Evolutionary conservation across 2,888 invertebrate genomes (phyloP), one percentile per base, ranked within the genome.

Genomic region (Drosophila algonquin): DNA sequence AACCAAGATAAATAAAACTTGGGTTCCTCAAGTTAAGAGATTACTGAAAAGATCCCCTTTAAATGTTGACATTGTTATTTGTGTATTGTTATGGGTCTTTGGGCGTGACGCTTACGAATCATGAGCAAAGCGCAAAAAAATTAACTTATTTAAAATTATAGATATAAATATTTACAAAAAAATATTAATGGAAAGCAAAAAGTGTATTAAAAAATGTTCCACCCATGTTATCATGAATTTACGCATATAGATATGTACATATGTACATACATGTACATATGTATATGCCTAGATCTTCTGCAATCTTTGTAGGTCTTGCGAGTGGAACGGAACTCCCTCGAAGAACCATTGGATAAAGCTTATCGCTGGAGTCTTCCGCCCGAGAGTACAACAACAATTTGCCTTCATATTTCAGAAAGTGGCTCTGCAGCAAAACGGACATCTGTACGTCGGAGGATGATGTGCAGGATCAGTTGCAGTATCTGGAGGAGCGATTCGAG

Each of bases 401-500:
- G 40, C 16, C 32, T 40, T 24, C 16, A 2, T 18, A 46, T 45
- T 60, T 10, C 53, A 80, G 77, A 9, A 77, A 77, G 65, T 90
- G 90, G 90, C 61, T 86, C 1, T 90, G 90, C 52, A 84, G 79
- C 18, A 75, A 77, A 3, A 77, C 79, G 1, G 86, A 90, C 65
- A 76, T 90, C 0, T 90, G 90, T 48, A 68, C 87, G 16, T 30
- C 75, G 2, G 91, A 90, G 27, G 57, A 52, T 21, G 65, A 75
- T 1, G 18, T 58, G 18, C 12, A n/a, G 8, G 21, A 21, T 2
- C 61, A 45, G 1, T 30, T 21, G 3, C 61, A 48, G 8, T 76
- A 62, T 44, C 46, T 53, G 1, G 76, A 60, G 3, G 68, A 72
- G 10, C 78, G 79, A 0, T 91, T 89, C 48, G 91, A 91, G 61